Evolutionary conservation across 1,140 invertebrate genomes (phyloP).

Genomic region (Pollicipes pollicipes): DNA sequence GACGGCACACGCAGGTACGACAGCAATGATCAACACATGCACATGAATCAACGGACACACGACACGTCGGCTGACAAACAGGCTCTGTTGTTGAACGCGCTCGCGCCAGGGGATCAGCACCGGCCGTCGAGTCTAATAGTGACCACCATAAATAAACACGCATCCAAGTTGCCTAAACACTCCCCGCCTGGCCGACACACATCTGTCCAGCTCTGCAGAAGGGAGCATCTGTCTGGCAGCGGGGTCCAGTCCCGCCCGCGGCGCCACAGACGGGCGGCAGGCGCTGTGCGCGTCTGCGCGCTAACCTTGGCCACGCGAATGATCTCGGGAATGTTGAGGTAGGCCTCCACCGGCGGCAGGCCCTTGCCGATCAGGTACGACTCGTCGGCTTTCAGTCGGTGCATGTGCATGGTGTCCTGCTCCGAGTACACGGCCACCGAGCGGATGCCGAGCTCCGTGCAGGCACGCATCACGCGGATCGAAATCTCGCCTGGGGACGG

Average conservation of each 20-base stretch:
- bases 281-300: background rate
- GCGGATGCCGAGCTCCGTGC: slow-evolving; percentile 87
- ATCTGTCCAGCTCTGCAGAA: no score
- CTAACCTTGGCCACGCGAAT: slow-evolving; percentile 71
- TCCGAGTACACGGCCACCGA: slow-evolving; percentile 97
- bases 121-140: no score
- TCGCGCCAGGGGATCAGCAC: no score
- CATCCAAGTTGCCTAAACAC: no score
- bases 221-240: background rate
- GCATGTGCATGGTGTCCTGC: slow-evolving; percentile 95
- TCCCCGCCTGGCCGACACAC: no score
- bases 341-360: slow-evolving; percentile 85
- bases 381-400: slow-evolving; percentile 96
- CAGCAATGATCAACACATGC: no score
- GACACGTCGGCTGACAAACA: no score
- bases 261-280: background rate
- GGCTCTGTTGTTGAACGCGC: no score
- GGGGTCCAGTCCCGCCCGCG: background rate
- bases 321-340: slow-evolving; percentile 92
- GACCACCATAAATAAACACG: no score
- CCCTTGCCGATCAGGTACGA: slow-evolving; percentile 92
- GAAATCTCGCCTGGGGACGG: slow-evolving; percentile 79
- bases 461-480: slow-evolving; percentile 92
- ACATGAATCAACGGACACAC: no score
- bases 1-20: no score